phyloP scores from a whole-genome alignment of 2,888 invertebrate species.

The Sinelater perroti region DNA sequence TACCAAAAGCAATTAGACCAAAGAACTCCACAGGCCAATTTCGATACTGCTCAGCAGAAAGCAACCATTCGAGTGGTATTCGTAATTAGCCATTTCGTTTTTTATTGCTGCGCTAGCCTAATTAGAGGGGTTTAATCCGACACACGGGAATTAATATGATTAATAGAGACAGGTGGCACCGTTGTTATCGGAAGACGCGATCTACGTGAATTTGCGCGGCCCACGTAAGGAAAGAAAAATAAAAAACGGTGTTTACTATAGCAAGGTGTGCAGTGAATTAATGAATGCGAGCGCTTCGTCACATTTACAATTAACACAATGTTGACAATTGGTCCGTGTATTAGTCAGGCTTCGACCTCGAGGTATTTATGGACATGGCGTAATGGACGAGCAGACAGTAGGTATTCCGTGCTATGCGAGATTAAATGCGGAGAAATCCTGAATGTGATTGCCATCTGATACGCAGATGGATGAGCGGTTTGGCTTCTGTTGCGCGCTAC shows the following conservation, averaged over 20 bases:
- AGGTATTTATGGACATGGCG: conserved; percentile 37
- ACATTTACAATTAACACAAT: conserved; percentile 27
- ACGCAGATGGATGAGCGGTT: conserved; percentile 13
- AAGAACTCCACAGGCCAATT: no score
- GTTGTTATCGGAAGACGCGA: neutral
- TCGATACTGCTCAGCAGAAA: no score
- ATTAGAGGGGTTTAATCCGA: no score
- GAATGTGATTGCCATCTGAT: conserved; percentile 23
- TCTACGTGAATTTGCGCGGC: no score
- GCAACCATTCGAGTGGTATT: no score
- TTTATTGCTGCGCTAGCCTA: no score
- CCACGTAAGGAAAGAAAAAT: no score
- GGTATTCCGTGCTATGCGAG: conserved; percentile 27
- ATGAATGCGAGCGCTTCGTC: conserved; percentile 18
- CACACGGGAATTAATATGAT: neutral
- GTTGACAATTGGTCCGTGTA: conserved; percentile 31
- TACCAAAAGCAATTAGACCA: no score
- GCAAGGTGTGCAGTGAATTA: neutral
- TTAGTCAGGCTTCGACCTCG: conserved; percentile 38
- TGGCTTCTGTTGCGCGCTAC: conserved; percentile 6
- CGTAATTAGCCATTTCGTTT: no score
- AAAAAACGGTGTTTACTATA: conserved; percentile 14
- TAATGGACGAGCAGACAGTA: conserved; percentile 32
- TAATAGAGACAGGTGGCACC: neutral
- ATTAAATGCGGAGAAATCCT: conserved; percentile 13